Evolutionary conservation across 2,797 vertebrate species (phyloP).

Genomic region (Mastacembelus armatus): DNA sequence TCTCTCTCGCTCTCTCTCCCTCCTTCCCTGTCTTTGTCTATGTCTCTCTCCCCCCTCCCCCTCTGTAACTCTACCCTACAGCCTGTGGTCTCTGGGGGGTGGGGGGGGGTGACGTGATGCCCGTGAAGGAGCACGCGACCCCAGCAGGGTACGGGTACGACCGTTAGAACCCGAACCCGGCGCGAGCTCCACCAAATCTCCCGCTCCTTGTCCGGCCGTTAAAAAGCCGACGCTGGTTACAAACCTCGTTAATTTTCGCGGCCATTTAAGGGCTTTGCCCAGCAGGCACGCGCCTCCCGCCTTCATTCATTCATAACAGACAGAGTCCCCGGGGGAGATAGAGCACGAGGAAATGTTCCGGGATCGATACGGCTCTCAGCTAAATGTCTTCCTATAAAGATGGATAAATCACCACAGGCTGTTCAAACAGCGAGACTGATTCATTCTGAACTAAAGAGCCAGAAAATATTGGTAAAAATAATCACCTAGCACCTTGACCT

Average conservation of each 20-base stretch:
- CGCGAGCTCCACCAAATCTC: not conserved
- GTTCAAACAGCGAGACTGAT: too few species aligned
- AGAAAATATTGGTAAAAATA: too few species aligned
- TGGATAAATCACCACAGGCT: too few species aligned
- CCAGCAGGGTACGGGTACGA: conserved; percentile 8
- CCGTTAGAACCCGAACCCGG: not conserved
- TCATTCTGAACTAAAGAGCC: too few species aligned
- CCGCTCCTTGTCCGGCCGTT: not conserved
- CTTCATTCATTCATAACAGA: conserved; percentile 34
- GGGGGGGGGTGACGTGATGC: conserved; percentile 60
- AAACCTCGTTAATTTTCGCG: not conserved
- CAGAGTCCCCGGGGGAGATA: not conserved
- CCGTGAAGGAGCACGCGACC: conserved; percentile 42
- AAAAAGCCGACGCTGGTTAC: not conserved
- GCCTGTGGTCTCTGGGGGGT: conserved; percentile 62
- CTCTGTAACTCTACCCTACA: conserved; percentile 75
- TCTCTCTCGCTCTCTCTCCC: conserved; percentile 42
- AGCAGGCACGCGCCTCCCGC: conserved; percentile 13
- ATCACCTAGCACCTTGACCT: too few species aligned
- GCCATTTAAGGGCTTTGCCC: not conserved
- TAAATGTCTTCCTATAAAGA: not conserved
- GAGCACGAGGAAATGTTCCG: not conserved
- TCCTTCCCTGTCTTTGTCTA: conserved; percentile 39
- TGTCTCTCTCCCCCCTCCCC: conserved; percentile 71
- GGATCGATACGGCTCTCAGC: conserved; percentile 26